phyloP scores from a whole-genome alignment of 2,113 vertebrate species.

The Sus scrofa region T2T-Sscrofa CM000827.6:64045001-64045500 shows the following conservation, averaged over 20 bases:
- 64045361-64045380: background rate
- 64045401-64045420: background rate
- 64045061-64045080: background rate
- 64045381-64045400: slow-evolving; percentile 31
- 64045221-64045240: background rate
- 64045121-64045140: background rate
- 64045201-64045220: background rate
- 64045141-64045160: background rate
- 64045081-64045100: background rate
- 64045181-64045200: background rate
- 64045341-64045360: background rate
- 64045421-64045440: background rate
- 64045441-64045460: background rate
- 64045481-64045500: background rate
- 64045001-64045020: background rate
- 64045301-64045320: background rate
- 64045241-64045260: background rate
- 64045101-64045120: background rate
- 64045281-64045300: background rate
- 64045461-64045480: background rate
- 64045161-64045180: background rate
- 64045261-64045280: background rate
- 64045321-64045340: background rate
- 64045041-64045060: background rate
- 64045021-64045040: background rate